Evolutionary conservation across 1,140 invertebrate species (phyloP).

Genomic region (Scylla paramamosain): DNA sequence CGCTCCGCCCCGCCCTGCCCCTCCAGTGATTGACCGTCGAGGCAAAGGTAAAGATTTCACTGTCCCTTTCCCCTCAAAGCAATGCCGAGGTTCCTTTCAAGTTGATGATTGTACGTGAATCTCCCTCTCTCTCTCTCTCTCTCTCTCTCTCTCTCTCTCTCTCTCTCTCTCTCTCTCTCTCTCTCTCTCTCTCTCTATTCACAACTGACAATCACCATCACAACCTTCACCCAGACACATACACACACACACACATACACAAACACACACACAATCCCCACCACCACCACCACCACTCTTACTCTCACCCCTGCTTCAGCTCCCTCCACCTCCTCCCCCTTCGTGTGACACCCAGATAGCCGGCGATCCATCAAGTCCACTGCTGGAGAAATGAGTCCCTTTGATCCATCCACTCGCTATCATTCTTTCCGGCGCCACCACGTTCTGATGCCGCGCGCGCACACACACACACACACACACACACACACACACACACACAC

Average conservation of each 20-base stretch:
- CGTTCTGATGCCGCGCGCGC: not conserved
- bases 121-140: slow-evolving; percentile 28
- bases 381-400: slow-evolving; percentile 10
- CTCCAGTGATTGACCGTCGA: not conserved
- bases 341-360: not conserved
- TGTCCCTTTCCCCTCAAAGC: not conserved
- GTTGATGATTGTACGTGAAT: not conserved
- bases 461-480: slow-evolving; percentile 34
- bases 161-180: slow-evolving; percentile 34
- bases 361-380: not conserved
- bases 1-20: no score
- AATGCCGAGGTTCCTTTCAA: not conserved
- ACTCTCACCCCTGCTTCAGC: not conserved
- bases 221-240: not conserved
- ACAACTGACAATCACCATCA: not conserved
- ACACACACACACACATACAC: no score
- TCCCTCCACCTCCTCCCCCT: not conserved
- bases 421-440: not conserved
- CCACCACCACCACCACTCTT: not conserved
- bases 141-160: not conserved
- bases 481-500: not conserved
- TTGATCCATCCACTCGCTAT: not conserved
- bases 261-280: not conserved
- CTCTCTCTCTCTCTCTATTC: not conserved
- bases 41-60: not conserved